Base-by-base conservation (phyloP, 53 echinoderm and acorn worm genomes). In the Holothuria scabra region DNA sequence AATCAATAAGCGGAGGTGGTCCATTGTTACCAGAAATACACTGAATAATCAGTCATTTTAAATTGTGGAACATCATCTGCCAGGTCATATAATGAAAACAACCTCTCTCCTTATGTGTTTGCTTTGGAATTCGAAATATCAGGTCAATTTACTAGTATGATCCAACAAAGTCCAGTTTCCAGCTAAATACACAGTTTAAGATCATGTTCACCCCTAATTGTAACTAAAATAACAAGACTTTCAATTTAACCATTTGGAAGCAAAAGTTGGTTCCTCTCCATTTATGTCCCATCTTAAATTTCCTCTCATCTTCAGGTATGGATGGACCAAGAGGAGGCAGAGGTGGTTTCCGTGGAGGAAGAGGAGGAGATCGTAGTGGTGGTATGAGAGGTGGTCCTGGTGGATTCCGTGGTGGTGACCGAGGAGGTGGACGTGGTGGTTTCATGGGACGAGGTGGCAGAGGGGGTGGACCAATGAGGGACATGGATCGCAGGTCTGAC, bases 401-500 rank as follows among this genome's bases (percentile, higher is more conserved):
- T 22, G 69, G 69, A 56, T 76, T 92, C n/a, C 74, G 90, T 13
- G 87, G 91, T 35, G 83, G 88, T 48, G 89, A 74, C 22, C 78
- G 95, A 14, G 87, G 95, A 2, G 90, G 93, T 2, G 87, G 91
- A 14, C 88, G 95, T 34, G 87, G 87, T 66, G 86, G 86, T 28
- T 82, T 86, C 66, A 76, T 90, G 34, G 92, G 93, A 12, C 78
- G 86, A 31, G 55, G 89, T 24, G 89, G 84, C n/a, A 70, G 88
- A 46, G 63, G 80, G 23, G 83, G 89, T 55, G 90, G 95, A 46
- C 79, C 65, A 28, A 67, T 79, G 37, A 79, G 93, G 2, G 81
- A 93, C 14, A 93, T 93, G 49, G 89, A 92, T 12, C 87, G 82
- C 57, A 44, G 90, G 34, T 66, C 67, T 44, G 84, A 87, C 25